These are phyloP conservation scores for Styela clava DNA, from an alignment of 23 tunicate species.

Conservation along the genomic window DNA sequence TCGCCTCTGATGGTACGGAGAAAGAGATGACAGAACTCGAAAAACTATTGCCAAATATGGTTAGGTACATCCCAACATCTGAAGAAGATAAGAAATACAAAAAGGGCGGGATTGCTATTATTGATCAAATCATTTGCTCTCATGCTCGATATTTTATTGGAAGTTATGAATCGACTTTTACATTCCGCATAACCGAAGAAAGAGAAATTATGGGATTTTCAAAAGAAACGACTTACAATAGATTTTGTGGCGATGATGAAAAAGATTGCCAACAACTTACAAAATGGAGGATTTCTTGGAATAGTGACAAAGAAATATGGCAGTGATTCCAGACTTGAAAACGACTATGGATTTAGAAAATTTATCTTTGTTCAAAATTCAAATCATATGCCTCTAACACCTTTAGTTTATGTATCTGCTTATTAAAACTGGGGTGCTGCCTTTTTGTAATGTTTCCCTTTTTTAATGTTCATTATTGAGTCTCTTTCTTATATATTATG, in stretches of 20 bases:
- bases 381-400: too few species aligned
- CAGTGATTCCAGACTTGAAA: not conserved
- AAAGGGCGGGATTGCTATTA: constrained; percentile 96
- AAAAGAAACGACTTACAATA: constrained; percentile 67
- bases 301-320: constrained; percentile 88
- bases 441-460: too few species aligned
- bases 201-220: constrained; percentile 94
- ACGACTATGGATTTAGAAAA: too few species aligned
- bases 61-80: constrained; percentile 73
- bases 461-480: too few species aligned
- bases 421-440: too few species aligned
- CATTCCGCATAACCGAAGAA: constrained; percentile 93
- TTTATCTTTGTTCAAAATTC: too few species aligned
- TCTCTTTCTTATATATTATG: too few species aligned
- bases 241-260: constrained; percentile 74
- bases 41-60: constrained; percentile 63
- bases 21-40: constrained; percentile 78
- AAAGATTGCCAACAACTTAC: constrained; percentile 86
- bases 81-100: constrained; percentile 55
- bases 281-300: constrained; percentile 96
- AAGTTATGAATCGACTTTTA: constrained; percentile 92
- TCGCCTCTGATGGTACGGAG: constrained; percentile 94
- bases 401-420: too few species aligned
- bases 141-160: constrained; percentile 92
- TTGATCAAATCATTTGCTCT: constrained; percentile 94